Base-by-base conservation (phyloP, 1,140 invertebrate species). In the Nephila pilipes region DNA sequence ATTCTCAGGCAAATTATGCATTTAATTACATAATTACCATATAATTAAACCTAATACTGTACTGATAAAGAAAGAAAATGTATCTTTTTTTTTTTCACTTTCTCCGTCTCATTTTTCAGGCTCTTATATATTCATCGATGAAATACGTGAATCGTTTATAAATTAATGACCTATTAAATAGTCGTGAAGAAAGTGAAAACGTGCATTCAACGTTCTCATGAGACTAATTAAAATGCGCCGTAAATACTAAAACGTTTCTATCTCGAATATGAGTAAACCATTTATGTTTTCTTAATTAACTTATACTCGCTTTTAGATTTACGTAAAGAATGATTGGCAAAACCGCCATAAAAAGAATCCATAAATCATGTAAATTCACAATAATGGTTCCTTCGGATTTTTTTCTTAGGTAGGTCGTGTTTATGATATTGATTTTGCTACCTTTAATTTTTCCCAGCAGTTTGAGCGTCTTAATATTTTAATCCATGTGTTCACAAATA, bases 1-100 rank as follows among this genome's bases (percentile, higher is more conserved):
- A 75, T 32, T 65, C 69, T 18, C 14, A 29, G 16, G 25, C 0
- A 75, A 75, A 75, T 36, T 75, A 32, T 36, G 69, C 69, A 18
- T 75, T 75, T 75, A 75, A 36, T 75, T 29, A 36, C 69, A 75
- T 75, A 75, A 75, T 75, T 75, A 36, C 29, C 69, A 18, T 20
- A 75, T 75, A 75, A 75, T 75, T 36, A 36, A 18, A 29, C 16
- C 3, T 75, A 32, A 75, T 20, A 18, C 5, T 8, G 69, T 16
- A 36, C 18, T 12, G 36, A 75, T 25, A 75, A 75, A 75, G 32
- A 75, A 20, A 18, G 25, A 46, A 46, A 46, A 6, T 10, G 2
- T 5, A 1, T 46, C 12, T 46, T 10, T 32, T 18, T 36, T 36
- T 75, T 32, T 75, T 75, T 75, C 5, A 69, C 8, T 2, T n/a